Evolutionary conservation across 2,888 invertebrate genomes (phyloP).

Genomic region (Drosophila cyrtoloma): DNA sequence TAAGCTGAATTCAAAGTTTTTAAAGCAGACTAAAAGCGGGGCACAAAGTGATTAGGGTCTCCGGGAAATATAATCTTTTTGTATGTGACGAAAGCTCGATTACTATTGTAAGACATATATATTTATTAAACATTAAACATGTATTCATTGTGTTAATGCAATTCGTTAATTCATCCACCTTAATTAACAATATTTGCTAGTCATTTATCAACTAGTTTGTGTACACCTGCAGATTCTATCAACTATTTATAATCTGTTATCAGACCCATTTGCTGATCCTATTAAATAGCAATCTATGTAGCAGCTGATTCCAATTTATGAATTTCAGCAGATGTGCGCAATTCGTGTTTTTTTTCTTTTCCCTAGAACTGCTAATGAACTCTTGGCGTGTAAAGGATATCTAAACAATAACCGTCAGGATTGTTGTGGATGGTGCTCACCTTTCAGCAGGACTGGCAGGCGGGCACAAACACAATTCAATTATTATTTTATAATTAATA

Average conservation of each 20-base stretch:
- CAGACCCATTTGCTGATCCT: conserved; percentile 37
- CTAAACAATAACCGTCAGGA: conserved; percentile 47
- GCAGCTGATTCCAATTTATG: conserved; percentile 50
- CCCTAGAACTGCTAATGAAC: conserved; percentile 61
- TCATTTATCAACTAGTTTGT: conserved; percentile 16
- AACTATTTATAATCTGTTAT: conserved; percentile 29
- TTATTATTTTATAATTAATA: conserved; percentile 81
- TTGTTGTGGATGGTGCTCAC: conserved; percentile 39
- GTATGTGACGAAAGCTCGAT: not conserved
- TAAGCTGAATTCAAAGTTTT: conserved; percentile 5
- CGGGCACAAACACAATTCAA: conserved; percentile 70
- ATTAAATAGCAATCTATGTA: conserved; percentile 62
- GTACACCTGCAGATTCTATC: conserved; percentile 19
- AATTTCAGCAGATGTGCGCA: conserved; percentile 57
- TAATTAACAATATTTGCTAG: conserved; percentile 20
- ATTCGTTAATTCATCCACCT: conserved; percentile 8
- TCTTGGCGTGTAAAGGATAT: conserved; percentile 67
- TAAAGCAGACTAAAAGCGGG: not conserved
- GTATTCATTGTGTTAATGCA: not conserved
- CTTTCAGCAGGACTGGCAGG: conserved; percentile 59
- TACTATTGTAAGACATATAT: not conserved
- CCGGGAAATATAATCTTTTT: not conserved
- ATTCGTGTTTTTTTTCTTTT: conserved; percentile 11
- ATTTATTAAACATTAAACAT: not conserved
- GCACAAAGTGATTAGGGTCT: not conserved